Percentiles rank a stretch among this genome's conserved stretches.
phyloP scores from a whole-genome alignment of 2,797 vertebrate species.

The Anguilla marmorata region DNA sequence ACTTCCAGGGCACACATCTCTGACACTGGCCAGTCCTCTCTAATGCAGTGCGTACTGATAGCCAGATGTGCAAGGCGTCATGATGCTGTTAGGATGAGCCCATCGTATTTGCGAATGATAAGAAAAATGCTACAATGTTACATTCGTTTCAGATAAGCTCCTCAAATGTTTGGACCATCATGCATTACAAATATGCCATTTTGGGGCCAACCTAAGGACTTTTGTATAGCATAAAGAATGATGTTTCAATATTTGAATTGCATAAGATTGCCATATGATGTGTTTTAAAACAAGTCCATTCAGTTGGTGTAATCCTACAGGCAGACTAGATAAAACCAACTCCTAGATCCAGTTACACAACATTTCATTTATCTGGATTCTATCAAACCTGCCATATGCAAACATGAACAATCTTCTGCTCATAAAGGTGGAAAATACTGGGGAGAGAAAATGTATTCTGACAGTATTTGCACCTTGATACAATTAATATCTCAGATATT shows the following conservation, averaged over 20 bases:
- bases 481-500: no score
- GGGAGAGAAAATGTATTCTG: background rate
- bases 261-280: background rate
- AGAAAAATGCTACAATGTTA: background rate
- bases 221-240: background rate
- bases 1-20: background rate
- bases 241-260: background rate
- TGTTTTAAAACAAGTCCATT: background rate
- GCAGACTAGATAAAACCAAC: background rate
- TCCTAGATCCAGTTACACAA: background rate
- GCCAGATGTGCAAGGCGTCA: background rate
- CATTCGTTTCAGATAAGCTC: background rate
- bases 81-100: background rate
- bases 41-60: background rate
- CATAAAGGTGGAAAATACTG: background rate
- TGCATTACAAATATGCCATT: background rate
- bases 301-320: background rate
- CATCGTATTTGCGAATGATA: background rate
- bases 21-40: conserved; percentile 1
- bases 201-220: background rate
- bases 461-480: background rate
- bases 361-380: background rate
- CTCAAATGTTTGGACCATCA: background rate
- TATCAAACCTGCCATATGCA: background rate
- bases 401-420: background rate